Evolutionary conservation across 2,888 invertebrate species (phyloP), one percentile per base, ranked within the genome.

Genomic region (Catonia carolina): DNA sequence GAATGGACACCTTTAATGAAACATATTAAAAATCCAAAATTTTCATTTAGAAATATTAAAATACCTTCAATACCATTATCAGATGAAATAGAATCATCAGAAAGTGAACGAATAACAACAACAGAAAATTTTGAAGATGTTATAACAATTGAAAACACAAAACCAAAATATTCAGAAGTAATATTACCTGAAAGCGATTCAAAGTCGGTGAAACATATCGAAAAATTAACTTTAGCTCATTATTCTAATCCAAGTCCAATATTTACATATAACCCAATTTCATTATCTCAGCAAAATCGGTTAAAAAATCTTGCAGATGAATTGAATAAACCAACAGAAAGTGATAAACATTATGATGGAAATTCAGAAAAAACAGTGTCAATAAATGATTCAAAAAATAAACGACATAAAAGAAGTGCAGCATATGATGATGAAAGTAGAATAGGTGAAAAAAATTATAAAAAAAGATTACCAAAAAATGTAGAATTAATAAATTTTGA

Each of bases 161-260:
- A 6, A 27, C n/a, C n/a, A n/a, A n/a, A n/a, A n/a, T n/a, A n/a
- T n/a, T 27, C 27, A 27, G 27, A 27, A 6, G 8, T 27, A 27
- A 27, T 27, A 27, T 27, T 27, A 27, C 27, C 4, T 6, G 8
- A 27, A 6, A 27, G 8, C 27, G 18, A 17, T 42, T 17, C 48
- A 36, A 52, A 55, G 1, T 58, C 58, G 2, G 62, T 63, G 2
- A 63, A 63, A 31, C 63, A 63, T 23, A 64, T 66, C 7, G 64
- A 65, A 59, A 61, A 64, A 39, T 56, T 66, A 8, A 66, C 66
- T 1, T 54, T 64, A n/a, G 64, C 64, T 2, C 66, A 66, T 52
- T 66, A 60, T 41, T 60, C 64, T 1, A 55, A 57, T 20, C 50
- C 52, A 12, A 60, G 53, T 6, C 62, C 62, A 22, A 53, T 59